phyloP scores from a whole-genome alignment of 2,113 vertebrate species.

The Cyrtonyx montezumae region DNA sequence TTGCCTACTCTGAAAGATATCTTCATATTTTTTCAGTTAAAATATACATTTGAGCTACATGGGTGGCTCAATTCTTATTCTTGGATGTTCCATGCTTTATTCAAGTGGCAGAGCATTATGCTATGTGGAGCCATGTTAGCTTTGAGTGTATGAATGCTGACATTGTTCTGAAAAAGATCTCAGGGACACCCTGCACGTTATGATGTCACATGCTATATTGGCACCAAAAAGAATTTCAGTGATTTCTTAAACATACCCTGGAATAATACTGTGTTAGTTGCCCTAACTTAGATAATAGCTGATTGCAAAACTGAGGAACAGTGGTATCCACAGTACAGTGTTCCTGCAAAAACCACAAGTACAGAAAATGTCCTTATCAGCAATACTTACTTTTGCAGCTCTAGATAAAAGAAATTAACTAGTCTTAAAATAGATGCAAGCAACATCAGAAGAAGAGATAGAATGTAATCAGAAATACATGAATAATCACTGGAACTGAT shows the following conservation, averaged over 20 bases:
- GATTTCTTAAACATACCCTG: neutral
- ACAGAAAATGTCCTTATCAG: neutral
- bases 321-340: neutral
- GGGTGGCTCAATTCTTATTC: neutral
- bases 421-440: neutral
- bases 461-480: neutral
- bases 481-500: neutral
- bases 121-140: neutral
- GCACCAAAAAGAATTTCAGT: neutral
- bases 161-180: neutral
- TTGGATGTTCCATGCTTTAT: neutral
- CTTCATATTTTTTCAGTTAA: neutral
- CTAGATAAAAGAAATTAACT: neutral
- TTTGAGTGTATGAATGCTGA: neutral
- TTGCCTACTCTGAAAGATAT: neutral
- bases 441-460: neutral
- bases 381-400: neutral
- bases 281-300: neutral
- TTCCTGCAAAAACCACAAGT: neutral
- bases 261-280: neutral
- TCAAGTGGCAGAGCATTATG: neutral
- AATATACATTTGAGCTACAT: neutral
- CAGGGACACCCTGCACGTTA: neutral
- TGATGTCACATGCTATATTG: neutral
- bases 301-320: neutral